Conservation (phyloP, 2,797 vertebrate species). For the Ceyx erithaca region DNA sequence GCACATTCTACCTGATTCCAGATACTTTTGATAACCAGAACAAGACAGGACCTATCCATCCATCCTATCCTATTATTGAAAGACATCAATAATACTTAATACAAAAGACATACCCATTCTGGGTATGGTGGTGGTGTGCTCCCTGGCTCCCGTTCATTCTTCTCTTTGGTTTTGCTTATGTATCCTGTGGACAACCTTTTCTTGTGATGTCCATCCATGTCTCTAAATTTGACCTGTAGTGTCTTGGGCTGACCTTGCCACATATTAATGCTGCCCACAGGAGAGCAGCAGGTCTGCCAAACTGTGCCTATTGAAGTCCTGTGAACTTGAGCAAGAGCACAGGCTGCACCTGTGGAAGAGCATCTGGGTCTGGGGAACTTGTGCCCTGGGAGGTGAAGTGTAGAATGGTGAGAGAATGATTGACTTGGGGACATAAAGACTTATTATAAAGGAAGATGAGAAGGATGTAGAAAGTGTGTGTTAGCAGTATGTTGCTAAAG, state of each 20-base stretch:
- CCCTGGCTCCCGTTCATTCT: rapidly evolving
- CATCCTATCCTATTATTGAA: neutral
- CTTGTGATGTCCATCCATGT: rapidly evolving
- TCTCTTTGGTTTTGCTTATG: neutral
- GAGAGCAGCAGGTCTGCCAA: neutral
- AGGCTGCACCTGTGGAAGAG: rapidly evolving
- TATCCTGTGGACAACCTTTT: neutral
- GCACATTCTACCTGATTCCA: neutral
- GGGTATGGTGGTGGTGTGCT: neutral
- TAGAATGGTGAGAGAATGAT: neutral
- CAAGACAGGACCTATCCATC: neutral
- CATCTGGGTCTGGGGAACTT: neutral
- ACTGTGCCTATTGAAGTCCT: neutral
- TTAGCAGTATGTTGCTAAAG: constrained; percentile 9
- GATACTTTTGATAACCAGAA: neutral
- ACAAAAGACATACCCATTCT: neutral
- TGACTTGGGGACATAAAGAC: neutral
- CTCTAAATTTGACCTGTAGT: neutral
- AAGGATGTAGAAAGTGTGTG: neutral
- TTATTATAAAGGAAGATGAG: neutral
- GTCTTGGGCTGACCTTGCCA: neutral
- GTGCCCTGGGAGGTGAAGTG: neutral
- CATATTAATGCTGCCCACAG: neutral
- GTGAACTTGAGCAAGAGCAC: neutral
- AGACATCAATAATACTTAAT: neutral